These are phyloP conservation scores for Diceros bicornis DNA, from an alignment of 2,797 vertebrate genomes.

Conservation along the genomic window DNA sequence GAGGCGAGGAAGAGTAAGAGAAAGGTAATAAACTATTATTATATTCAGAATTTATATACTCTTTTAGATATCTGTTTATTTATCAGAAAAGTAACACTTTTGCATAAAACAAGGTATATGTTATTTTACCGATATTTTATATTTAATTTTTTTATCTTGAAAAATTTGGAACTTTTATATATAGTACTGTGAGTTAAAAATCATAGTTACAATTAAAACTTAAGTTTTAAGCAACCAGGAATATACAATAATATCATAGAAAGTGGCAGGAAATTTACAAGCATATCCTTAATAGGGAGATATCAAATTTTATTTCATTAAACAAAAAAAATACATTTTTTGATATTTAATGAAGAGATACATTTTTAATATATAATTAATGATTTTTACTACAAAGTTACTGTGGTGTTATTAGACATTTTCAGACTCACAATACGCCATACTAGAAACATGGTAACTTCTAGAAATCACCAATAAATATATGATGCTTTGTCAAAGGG, in stretches of 20 bases:
- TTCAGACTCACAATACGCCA: background rate
- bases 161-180: slow-evolving; percentile 27
- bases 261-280: background rate
- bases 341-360: background rate
- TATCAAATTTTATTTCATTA: slow-evolving; percentile 38
- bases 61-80: slow-evolving; percentile 41
- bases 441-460: background rate
- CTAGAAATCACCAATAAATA: slow-evolving; percentile 59
- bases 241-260: background rate
- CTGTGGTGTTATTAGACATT: background rate
- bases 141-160: slow-evolving; percentile 8
- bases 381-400: slow-evolving; percentile 65
- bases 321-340: background rate
- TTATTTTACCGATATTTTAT: slow-evolving; percentile 17
- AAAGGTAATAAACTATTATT: slow-evolving; percentile 36
- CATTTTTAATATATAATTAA: slow-evolving; percentile 52
- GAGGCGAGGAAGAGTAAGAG: background rate
- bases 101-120: slow-evolving; percentile 45
- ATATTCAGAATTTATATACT: slow-evolving; percentile 55
- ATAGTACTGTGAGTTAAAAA: slow-evolving; percentile 43
- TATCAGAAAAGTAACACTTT: slow-evolving; percentile 78
- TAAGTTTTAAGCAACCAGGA: slow-evolving; percentile 41
- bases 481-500: slow-evolving; percentile 25
- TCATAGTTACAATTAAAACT: slow-evolving; percentile 42
- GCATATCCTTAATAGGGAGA: background rate